Evolutionary conservation across 64 coral and sea anemone genomes (phyloP).

Genomic region (Montipora efflorescens): DNA sequence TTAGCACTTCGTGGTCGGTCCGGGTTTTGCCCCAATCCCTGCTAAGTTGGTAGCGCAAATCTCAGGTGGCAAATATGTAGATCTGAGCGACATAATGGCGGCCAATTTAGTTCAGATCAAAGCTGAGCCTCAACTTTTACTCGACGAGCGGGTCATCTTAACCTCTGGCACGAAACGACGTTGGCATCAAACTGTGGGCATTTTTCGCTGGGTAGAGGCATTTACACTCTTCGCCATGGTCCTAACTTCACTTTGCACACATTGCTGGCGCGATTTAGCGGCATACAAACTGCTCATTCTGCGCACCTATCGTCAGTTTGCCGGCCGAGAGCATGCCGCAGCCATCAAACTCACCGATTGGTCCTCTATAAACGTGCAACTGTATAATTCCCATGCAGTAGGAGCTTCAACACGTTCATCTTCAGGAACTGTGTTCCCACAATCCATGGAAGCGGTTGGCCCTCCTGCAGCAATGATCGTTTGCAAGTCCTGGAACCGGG

Average conservation of each 20-base stretch:
- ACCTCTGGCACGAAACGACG: neutral
- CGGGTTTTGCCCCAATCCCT: neutral
- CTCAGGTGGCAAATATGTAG: neutral
- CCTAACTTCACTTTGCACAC: neutral
- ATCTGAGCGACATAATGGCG: neutral
- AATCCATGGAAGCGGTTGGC: neutral
- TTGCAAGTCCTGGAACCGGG: neutral
- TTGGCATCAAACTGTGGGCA: too few relatives aligned
- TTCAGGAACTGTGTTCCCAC: neutral
- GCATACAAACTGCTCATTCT: conserved; percentile 29
- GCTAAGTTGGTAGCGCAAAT: neutral
- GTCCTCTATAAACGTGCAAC: conserved; percentile 23
- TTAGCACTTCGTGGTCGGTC: neutral
- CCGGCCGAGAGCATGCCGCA: neutral
- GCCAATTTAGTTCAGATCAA: neutral
- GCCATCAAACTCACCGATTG: neutral
- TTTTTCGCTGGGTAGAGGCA: neutral
- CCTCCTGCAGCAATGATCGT: neutral
- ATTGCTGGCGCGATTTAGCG: neutral
- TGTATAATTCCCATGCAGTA: conserved; percentile 16
- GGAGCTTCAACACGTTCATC: neutral
- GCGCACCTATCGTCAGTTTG: conserved; percentile 28
- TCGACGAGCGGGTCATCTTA: neutral
- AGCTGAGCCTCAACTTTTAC: neutral
- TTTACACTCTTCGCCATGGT: neutral